Conservation (phyloP, 2,113 vertebrate genomes). For the Pseudois nayaur region DNA sequence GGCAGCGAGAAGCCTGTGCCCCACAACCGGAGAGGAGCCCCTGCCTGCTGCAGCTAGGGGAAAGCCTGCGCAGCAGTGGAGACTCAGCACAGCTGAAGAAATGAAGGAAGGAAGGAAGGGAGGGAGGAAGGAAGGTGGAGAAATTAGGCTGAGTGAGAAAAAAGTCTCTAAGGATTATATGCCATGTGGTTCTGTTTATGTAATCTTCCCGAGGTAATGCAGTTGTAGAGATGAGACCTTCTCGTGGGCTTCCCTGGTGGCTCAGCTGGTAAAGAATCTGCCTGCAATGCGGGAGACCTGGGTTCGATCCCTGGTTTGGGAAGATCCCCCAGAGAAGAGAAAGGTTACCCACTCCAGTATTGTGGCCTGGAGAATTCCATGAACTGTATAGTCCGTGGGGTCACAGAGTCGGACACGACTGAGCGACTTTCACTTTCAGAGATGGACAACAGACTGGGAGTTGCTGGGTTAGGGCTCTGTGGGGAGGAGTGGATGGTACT, state of each 20-base stretch:
- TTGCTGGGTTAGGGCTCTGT: neutral
- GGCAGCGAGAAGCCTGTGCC: neutral
- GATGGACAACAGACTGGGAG: neutral
- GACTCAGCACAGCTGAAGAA: neutral
- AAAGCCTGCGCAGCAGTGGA: neutral
- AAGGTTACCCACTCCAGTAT: neutral
- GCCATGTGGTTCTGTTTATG: neutral
- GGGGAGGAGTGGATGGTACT: neutral
- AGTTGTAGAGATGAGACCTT: neutral
- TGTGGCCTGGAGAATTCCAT: neutral
- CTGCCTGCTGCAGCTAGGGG: neutral
- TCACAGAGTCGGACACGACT: neutral
- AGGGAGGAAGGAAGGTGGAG: neutral
- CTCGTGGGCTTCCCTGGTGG: neutral
- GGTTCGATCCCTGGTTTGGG: neutral
- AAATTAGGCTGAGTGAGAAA: neutral
- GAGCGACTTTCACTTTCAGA: neutral
- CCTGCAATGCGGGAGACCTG: accelerated
- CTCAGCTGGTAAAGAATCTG: neutral
- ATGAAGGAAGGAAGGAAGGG: neutral
- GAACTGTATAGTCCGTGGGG: neutral
- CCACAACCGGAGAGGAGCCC: neutral
- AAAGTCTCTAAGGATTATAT: neutral
- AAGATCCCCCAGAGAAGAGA: neutral
- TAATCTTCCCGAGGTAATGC: neutral